phyloP scores from a whole-genome alignment of 2,113 vertebrate genomes.

The Lota lota region DNA sequence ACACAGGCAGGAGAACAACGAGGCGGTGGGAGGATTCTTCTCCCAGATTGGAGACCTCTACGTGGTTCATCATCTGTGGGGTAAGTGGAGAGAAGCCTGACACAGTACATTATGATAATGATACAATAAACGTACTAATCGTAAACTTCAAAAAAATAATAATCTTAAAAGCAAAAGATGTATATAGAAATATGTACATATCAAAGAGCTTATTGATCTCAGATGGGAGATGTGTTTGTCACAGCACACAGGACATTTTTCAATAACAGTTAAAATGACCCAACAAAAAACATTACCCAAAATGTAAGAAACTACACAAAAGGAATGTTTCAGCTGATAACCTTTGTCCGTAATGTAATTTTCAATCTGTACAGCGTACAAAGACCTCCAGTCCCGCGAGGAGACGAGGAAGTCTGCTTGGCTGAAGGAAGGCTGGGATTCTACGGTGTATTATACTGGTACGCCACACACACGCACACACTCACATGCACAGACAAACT shows the following conservation, averaged over 20 bases:
- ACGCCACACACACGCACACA: slow-evolving; percentile 21
- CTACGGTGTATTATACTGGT: slow-evolving; percentile 92
- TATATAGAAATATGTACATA: no score
- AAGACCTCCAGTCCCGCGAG: slow-evolving; percentile 85
- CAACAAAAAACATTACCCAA: no score
- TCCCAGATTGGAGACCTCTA: slow-evolving; percentile 94
- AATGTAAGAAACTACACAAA: no score
- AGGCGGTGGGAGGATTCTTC: slow-evolving; percentile 95
- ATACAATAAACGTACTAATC: no score
- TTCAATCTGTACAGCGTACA: slow-evolving; percentile 78
- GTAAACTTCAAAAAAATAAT: no score
- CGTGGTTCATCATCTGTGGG: slow-evolving; percentile 95
- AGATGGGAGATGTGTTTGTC: no score
- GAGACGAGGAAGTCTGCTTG: slow-evolving; percentile 91
- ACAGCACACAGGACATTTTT: no score
- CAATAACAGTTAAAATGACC: no score
- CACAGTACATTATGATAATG: no score
- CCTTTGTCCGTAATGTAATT: not conserved
- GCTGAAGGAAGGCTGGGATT: slow-evolving; percentile 91
- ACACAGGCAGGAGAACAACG: slow-evolving; percentile 90
- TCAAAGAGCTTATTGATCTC: no score
- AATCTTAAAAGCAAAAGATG: no score
- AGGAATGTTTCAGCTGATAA: no score
- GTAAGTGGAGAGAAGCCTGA: slow-evolving; percentile 65
- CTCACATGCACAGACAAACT: not conserved